Evolutionary conservation across 2,888 invertebrate genomes (phyloP).

Genomic region (Chesias legatella): DNA sequence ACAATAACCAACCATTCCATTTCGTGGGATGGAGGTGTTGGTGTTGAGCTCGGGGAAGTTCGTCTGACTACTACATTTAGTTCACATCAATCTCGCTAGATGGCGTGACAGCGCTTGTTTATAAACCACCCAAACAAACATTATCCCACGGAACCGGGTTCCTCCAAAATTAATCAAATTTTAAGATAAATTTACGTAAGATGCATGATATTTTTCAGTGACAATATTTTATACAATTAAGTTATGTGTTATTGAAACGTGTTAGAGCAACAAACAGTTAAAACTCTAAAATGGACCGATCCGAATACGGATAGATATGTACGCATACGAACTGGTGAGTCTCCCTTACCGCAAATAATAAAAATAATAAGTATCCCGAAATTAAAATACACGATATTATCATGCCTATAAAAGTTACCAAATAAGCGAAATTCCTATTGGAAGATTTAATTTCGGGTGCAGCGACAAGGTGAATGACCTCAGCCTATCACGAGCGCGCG

Average conservation of each 20-base stretch:
- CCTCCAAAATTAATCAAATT: too few relatives aligned
- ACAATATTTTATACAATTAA: background rate
- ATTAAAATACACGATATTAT: too few relatives aligned
- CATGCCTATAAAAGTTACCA: too few relatives aligned
- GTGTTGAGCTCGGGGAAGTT: background rate
- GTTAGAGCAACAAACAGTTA: background rate
- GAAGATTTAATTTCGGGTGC: constrained; percentile 30
- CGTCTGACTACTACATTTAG: constrained; percentile 3
- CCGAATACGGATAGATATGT: constrained; percentile 8
- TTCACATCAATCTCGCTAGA: constrained; percentile 2
- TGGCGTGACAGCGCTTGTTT: constrained; percentile 9
- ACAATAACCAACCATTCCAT: too few relatives aligned
- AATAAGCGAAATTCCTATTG: background rate
- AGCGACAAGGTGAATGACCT: constrained; percentile 47
- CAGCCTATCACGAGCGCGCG: constrained; percentile 35
- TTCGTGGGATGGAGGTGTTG: too few relatives aligned
- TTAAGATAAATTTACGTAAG: too few relatives aligned
- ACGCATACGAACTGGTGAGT: too few relatives aligned
- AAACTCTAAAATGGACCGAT: constrained; percentile 4
- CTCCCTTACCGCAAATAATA: too few relatives aligned
- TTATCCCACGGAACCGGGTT: too few relatives aligned
- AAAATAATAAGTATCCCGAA: too few relatives aligned
- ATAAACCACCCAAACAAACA: constrained; percentile 3
- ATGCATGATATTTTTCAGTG: too few relatives aligned
- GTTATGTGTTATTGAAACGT: background rate